phyloP scores from a whole-genome alignment of 2,797 vertebrate species.

The Apogon hyalosoma region DNA sequence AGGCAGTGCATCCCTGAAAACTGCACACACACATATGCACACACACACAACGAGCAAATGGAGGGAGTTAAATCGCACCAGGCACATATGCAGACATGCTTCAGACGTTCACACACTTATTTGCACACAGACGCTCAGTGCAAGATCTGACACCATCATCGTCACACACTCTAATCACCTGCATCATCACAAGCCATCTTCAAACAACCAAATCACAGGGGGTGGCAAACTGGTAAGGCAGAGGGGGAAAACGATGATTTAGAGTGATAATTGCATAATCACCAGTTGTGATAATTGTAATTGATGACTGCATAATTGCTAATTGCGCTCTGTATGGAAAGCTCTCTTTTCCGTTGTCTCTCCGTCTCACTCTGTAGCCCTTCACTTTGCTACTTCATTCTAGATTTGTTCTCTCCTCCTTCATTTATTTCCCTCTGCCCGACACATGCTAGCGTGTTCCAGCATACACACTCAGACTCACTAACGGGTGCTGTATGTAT shows the following conservation, averaged over 20 bases:
- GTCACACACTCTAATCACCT: slow-evolving; percentile 75
- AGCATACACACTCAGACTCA: slow-evolving; percentile 43
- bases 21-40: background rate
- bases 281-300: slow-evolving; percentile 86
- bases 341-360: slow-evolving; percentile 72
- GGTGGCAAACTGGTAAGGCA: slow-evolving; percentile 76
- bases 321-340: slow-evolving; percentile 82
- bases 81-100: slow-evolving; percentile 39
- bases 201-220: slow-evolving; percentile 73
- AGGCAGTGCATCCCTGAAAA: slow-evolving; percentile 12
- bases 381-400: slow-evolving; percentile 46
- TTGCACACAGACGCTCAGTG: slow-evolving; percentile 21
- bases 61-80: slow-evolving; percentile 12
- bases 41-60: background rate
- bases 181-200: slow-evolving; percentile 68
- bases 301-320: slow-evolving; percentile 85
- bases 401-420: slow-evolving; percentile 50
- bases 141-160: slow-evolving; percentile 36
- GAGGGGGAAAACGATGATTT: slow-evolving; percentile 79
- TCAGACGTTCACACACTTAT: slow-evolving; percentile 29
- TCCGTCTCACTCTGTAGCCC: slow-evolving; percentile 55
- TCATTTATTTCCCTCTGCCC: slow-evolving; percentile 53
- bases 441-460: slow-evolving; percentile 45
- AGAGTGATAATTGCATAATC: slow-evolving; percentile 87
- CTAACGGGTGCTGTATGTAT: slow-evolving; percentile 68